These are phyloP conservation scores for Mallotus villosus DNA, from an alignment of 2,797 vertebrate species.

Conservation along the genomic window DNA sequence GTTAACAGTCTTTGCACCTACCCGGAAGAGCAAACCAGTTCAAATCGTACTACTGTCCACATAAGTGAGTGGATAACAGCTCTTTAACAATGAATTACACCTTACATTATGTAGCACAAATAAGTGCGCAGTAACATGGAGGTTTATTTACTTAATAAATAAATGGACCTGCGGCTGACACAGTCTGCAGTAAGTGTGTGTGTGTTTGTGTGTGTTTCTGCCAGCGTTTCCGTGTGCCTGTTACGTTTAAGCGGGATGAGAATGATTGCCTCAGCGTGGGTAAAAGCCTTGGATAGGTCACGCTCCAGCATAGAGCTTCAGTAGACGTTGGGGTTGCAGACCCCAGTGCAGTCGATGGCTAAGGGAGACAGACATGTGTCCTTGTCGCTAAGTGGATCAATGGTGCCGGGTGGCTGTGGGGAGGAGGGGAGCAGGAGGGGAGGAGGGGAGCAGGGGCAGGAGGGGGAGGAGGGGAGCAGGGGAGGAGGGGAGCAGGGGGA, in stretches of 20 bases:
- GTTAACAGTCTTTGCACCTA: constrained; percentile 15
- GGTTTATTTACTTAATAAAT: background rate
- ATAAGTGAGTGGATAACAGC: constrained; percentile 6
- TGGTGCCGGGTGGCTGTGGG: constrained; percentile 33
- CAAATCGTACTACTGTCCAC: constrained; percentile 11
- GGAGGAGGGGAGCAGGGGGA: no score
- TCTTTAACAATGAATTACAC: background rate
- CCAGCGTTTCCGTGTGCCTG: constrained; percentile 10
- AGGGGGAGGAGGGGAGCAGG: no score
- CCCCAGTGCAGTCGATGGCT: constrained; percentile 30
- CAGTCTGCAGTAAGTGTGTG: background rate
- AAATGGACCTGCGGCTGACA: constrained; percentile 8
- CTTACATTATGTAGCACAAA: background rate
- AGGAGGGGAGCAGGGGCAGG: no score
- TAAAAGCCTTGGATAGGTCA: constrained; percentile 5
- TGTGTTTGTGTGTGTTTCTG: background rate
- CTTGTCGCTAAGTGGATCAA: constrained; percentile 42
- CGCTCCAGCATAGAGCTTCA: constrained; percentile 11
- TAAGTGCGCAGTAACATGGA: background rate
- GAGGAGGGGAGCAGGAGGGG: constrained; percentile 39
- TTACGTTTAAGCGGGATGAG: constrained; percentile 4
- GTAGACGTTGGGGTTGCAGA: constrained; percentile 16
- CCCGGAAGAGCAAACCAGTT: constrained; percentile 8
- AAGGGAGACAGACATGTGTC: constrained; percentile 17
- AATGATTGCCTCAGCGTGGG: constrained; percentile 17